Percentiles rank a stretch among this genome's conserved stretches.
phyloP scores from a whole-genome alignment of 2,888 invertebrate genomes.

The Papilio elwesi region DNA sequence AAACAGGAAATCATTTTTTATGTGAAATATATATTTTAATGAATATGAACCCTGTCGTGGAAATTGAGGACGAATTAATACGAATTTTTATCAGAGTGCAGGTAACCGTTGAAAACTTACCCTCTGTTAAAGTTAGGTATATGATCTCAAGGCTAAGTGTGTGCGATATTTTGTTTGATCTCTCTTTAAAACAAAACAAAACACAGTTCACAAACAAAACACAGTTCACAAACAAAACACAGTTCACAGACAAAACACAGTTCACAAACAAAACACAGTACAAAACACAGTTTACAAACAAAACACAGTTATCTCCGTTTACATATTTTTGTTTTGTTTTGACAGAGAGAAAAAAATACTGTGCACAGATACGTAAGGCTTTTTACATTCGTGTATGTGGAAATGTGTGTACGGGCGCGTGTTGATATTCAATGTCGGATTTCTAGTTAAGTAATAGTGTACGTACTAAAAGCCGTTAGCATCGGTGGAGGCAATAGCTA shows the following conservation, averaged over 20 bases:
- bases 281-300: too few relatives aligned
- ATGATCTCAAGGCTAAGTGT: constrained; percentile 28
- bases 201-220: not conserved
- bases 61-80: constrained; percentile 10
- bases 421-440: constrained; percentile 42
- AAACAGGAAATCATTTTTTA: too few relatives aligned
- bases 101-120: not conserved
- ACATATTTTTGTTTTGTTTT: constrained; percentile 18
- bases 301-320: constrained; percentile 5
- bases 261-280: too few relatives aligned
- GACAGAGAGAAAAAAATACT: constrained; percentile 13
- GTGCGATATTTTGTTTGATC: constrained; percentile 15
- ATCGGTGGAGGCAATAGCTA: constrained; percentile 27
- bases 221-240: not conserved
- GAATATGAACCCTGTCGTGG: constrained; percentile 3
- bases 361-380: constrained; percentile 29
- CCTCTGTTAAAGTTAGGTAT: constrained; percentile 28
- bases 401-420: constrained; percentile 41
- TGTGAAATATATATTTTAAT: not conserved
- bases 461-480: constrained; percentile 37
- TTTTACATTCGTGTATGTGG: constrained; percentile 38
- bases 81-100: constrained; percentile 18
- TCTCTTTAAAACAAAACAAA: constrained; percentile 23
- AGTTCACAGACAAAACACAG: not conserved
- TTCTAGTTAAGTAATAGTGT: constrained; percentile 43